Conservation (phyloP, 2,888 invertebrate genomes). For the Ormyrus labotus region DNA sequence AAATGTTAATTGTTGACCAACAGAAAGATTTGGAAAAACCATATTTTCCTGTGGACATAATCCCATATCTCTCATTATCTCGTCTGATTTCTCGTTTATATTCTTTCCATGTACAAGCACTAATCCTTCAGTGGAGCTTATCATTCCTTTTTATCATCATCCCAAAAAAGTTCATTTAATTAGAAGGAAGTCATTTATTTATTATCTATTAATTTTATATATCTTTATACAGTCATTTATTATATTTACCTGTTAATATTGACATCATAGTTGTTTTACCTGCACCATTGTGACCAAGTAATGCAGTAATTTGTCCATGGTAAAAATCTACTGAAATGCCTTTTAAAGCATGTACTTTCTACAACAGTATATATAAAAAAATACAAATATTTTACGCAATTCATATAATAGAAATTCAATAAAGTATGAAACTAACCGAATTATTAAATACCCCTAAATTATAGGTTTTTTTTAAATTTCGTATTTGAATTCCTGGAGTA, state of each 20-base stretch:
- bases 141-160: constrained; percentile 75
- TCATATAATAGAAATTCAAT: background rate
- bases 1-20: constrained; percentile 87
- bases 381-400: background rate
- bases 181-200: background rate
- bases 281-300: constrained; percentile 89
- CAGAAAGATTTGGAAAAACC: constrained; percentile 87
- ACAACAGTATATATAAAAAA: background rate
- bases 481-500: constrained; percentile 76
- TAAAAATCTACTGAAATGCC: constrained; percentile 78
- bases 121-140: constrained; percentile 82
- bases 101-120: constrained; percentile 84
- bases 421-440: constrained; percentile 56
- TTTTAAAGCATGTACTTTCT: constrained; percentile 60
- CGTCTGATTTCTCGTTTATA: constrained; percentile 80
- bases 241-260: constrained; percentile 83
- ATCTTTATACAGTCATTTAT: too few species aligned
- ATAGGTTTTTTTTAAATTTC: constrained; percentile 75
- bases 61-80: constrained; percentile 84
- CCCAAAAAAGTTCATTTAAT: background rate
- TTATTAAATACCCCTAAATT: constrained; percentile 62
- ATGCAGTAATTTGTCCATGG: constrained; percentile 89
- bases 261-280: constrained; percentile 95
- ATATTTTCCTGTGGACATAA: constrained; percentile 94
- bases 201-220: too few species aligned